Evolutionary conservation across 2,888 invertebrate genomes (phyloP), one percentile per base, ranked within the genome.

Genomic region (Pseudococcus longispinus): DNA sequence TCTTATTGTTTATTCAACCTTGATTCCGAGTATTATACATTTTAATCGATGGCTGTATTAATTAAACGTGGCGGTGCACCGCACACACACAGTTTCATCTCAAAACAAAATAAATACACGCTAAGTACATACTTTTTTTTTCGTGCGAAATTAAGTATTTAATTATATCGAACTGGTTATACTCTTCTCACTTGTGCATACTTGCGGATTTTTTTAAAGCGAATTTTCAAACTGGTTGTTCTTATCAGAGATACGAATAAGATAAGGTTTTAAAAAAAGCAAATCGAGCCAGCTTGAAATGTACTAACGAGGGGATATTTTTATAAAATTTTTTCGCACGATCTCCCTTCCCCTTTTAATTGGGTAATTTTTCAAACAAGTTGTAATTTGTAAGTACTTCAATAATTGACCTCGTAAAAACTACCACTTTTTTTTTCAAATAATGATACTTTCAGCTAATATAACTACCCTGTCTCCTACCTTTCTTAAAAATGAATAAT

Each of bases 1-100:
- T 80, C 77, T 80, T 80, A 80, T 80, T 42, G 77, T 42, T 80
- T 37, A 80, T 80, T 37, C 77, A 42, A 80, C 77, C 77, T 80
- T 80, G 77, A 80, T 42, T 80, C 77, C 42, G 42, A 20, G 77
- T 80, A 80, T 80, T 42, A 80, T 80, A 80, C 77, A 80, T 80
- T 80, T 80, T 80, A 80, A 42, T 80, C 77, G 77, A 60, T 60
- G 23, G 60, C 2, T 60, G 23, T 80, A 80, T 80, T 80, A 80
- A 80, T 80, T 80, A 80, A 80, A 80, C 70, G 26, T 65, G 5
- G 51, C 6, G 51, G 6, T n/a, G 2, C 37, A 9, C 0, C 51
- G 51, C 6, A 23, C 8, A 23, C 9, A 60, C 1, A 11, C 23
- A 60, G 20, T 23, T 20, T 13, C 60, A 60, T 60, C 60, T 60